These are phyloP conservation scores for Crotalus horridus DNA, from an alignment of 2,113 vertebrate genomes.

Conservation along the genomic window DNA sequence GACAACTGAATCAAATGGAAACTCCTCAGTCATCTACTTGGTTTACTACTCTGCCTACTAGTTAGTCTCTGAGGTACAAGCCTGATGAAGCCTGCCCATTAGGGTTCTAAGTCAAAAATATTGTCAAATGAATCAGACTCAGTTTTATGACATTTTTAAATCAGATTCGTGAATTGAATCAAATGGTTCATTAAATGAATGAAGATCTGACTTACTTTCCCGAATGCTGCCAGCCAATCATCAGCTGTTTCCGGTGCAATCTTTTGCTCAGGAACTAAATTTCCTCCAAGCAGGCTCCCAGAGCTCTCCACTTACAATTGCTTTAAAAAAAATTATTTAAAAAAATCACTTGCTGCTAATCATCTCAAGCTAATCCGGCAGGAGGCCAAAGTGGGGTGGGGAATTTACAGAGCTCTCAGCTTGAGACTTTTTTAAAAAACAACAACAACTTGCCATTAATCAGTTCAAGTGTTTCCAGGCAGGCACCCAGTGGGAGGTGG, in stretches of 20 bases:
- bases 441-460: too few relatives aligned
- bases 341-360: background rate
- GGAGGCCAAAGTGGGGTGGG: background rate
- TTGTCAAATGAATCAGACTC: background rate
- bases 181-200: background rate
- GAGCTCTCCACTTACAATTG: background rate
- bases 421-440: background rate
- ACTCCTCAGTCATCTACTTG: too few relatives aligned
- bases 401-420: background rate
- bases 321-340: background rate
- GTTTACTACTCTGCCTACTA: too few relatives aligned
- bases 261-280: background rate
- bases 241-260: background rate
- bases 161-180: background rate
- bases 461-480: too few relatives aligned
- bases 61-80: background rate
- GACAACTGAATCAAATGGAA: too few relatives aligned
- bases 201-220: background rate
- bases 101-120: background rate
- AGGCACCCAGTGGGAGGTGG: too few relatives aligned
- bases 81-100: background rate
- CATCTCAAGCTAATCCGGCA: background rate
- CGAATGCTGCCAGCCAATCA: background rate
- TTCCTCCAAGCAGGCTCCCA: background rate
- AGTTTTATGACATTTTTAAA: background rate